Conservation (phyloP, 1,140 invertebrate species). For the Tribolium madens region DNA sequence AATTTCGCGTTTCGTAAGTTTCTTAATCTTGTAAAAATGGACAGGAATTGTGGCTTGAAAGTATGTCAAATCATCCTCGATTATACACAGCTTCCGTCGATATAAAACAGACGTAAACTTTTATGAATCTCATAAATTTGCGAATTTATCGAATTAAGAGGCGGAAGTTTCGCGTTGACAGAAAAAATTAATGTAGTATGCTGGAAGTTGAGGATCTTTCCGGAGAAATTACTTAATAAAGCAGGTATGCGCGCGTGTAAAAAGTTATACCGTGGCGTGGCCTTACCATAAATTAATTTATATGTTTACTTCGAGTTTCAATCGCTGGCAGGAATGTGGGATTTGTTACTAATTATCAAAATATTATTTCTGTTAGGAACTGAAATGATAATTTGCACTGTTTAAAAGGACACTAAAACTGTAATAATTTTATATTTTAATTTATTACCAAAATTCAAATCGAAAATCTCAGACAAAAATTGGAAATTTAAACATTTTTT, state of each 20-base stretch:
- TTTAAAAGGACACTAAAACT: too few species aligned
- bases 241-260: background rate
- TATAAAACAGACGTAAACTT: slow-evolving; percentile 19
- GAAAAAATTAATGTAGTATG: slow-evolving; percentile 9
- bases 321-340: background rate
- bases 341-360: background rate
- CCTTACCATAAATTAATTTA: slow-evolving; percentile 8
- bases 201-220: background rate
- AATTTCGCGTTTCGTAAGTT: background rate
- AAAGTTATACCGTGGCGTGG: background rate
- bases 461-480: too few species aligned
- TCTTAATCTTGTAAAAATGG: background rate
- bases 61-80: background rate
- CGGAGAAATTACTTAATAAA: slow-evolving; percentile 13
- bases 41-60: background rate
- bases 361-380: background rate
- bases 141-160: slow-evolving; percentile 24
- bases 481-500: too few species aligned
- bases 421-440: too few species aligned
- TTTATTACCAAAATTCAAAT: too few species aligned
- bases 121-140: slow-evolving; percentile 6
- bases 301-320: background rate
- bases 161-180: slow-evolving; percentile 1
- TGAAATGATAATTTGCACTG: too few species aligned
- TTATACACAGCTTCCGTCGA: background rate